phyloP scores from a whole-genome alignment of 2,888 invertebrate genomes.

The Himalopsyche tibetana region DNA sequence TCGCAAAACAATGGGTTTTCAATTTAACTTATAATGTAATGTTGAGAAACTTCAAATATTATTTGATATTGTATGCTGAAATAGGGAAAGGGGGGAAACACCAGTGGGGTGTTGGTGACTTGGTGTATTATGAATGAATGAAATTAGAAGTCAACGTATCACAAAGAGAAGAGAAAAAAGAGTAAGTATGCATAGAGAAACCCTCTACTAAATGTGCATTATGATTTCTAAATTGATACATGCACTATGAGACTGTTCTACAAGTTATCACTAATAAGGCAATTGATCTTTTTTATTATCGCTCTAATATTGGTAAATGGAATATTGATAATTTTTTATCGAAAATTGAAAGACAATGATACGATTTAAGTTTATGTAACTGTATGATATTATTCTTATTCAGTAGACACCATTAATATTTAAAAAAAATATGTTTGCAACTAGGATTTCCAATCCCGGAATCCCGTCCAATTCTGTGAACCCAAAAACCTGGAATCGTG shows the following conservation, averaged over 20 bases:
- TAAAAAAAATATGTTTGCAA: no score
- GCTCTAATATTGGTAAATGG: neutral
- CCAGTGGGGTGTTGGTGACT: constrained; percentile 44
- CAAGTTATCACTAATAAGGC: constrained; percentile 56
- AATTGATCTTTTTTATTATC: constrained; percentile 37
- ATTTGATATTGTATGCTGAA: constrained; percentile 54
- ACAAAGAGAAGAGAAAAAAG: constrained; percentile 31
- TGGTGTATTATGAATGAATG: constrained; percentile 51
- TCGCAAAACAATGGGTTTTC: no score
- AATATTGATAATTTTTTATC: no score
- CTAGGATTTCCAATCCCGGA: no score
- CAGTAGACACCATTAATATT: no score
- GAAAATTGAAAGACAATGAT: no score
- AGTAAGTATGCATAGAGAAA: constrained; percentile 12
- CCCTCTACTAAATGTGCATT: constrained; percentile 46
- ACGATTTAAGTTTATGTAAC: no score
- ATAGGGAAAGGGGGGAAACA: constrained; percentile 39
- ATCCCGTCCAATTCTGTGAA: no score
- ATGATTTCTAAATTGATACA: constrained; percentile 60
- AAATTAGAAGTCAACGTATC: constrained; percentile 57
- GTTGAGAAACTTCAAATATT: neutral
- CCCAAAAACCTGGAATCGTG: no score
- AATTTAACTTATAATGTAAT: neutral
- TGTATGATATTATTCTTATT: no score
- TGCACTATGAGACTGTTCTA: constrained; percentile 48